Evolutionary conservation across 2,797 vertebrate genomes (phyloP).

Genomic region (Crax fasciolata): DNA sequence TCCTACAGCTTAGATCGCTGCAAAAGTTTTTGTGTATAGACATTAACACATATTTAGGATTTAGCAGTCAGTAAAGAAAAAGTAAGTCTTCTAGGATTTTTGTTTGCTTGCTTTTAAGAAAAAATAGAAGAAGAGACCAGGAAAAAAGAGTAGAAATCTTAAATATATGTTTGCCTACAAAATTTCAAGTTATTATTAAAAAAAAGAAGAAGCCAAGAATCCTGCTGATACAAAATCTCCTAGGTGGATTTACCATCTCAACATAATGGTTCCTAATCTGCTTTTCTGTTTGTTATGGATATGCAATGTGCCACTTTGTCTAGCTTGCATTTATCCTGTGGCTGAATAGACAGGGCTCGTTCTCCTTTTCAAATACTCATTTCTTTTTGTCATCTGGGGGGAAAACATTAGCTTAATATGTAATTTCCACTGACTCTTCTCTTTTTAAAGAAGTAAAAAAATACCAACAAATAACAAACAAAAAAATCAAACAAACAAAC

Average conservation of each 20-base stretch:
- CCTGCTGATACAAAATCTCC: not conserved
- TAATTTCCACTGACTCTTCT: not conserved
- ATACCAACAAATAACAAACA: not conserved
- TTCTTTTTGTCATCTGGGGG: not conserved
- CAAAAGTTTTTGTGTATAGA: not conserved
- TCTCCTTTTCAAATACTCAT: not conserved
- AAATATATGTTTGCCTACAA: not conserved
- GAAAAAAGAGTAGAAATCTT: not conserved
- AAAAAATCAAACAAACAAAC: not conserved
- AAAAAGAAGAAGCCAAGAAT: not conserved
- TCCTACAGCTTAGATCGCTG: not conserved
- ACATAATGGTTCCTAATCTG: not conserved
- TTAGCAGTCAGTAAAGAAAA: not conserved
- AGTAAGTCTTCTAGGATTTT: not conserved
- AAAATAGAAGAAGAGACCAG: not conserved
- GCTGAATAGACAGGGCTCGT: not conserved
- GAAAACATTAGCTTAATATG: not conserved
- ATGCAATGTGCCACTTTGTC: not conserved
- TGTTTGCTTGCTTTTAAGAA: not conserved
- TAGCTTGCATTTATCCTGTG: not conserved
- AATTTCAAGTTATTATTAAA: not conserved
- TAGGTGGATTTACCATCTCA: not conserved
- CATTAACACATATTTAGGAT: rapidly evolving
- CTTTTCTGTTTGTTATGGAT: not conserved
- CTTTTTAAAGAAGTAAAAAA: not conserved